phyloP scores from a whole-genome alignment of 2,113 vertebrate species.

The Apteryx mantelli region DNA sequence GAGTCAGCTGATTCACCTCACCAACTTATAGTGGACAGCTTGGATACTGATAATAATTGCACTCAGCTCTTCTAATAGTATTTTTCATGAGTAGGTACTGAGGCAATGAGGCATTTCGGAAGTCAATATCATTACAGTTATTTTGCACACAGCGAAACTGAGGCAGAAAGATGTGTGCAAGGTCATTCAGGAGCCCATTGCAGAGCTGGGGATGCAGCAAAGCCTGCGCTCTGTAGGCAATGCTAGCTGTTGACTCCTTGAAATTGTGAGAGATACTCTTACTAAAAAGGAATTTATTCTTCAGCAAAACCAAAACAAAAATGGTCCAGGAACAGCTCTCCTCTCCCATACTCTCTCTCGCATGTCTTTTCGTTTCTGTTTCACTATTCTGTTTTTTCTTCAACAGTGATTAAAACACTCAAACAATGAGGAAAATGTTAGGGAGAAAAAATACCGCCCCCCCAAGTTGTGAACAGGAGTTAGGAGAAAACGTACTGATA shows the following conservation, averaged over 20 bases:
- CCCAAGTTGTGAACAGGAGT: neutral
- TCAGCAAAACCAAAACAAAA: neutral
- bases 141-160: constrained; percentile 43
- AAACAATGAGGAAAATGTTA: neutral
- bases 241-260: neutral
- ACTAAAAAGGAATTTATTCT: neutral
- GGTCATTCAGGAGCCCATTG: neutral
- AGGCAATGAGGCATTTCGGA: constrained; percentile 29
- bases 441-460: neutral
- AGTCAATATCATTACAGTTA: neutral
- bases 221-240: neutral
- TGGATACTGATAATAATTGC: neutral
- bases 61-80: neutral
- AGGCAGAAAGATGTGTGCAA: constrained; percentile 25
- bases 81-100: constrained; percentile 10
- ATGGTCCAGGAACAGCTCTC: neutral
- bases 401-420: neutral
- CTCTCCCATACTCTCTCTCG: neutral
- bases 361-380: neutral
- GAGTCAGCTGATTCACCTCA: constrained; percentile 25
- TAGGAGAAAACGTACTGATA: neutral
- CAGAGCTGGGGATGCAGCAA: neutral
- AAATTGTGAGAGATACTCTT: neutral
- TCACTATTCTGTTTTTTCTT: neutral
- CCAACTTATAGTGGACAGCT: neutral